A percentile compares a stretch with the other conserved stretches of the same genome.
phyloP scores from a whole-genome alignment of 1,140 invertebrate genomes.

The Drosophila novamexicana region DNA sequence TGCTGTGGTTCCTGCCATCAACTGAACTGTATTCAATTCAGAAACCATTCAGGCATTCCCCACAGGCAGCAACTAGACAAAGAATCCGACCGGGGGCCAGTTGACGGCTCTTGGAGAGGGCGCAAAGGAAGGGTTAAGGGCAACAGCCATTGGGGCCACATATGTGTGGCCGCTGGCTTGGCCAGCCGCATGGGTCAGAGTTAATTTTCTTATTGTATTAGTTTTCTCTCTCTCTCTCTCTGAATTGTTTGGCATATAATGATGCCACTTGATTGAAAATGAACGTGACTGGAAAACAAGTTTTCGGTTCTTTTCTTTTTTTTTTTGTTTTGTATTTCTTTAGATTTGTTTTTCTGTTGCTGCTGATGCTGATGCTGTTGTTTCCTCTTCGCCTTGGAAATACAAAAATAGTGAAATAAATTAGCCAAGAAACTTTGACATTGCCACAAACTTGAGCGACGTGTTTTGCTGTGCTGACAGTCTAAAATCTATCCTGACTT shows the following conservation, averaged over 20 bases:
- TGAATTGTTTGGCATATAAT: slow-evolving; percentile 74
- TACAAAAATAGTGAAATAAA: slow-evolving; percentile 65
- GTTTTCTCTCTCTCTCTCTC: slow-evolving; percentile 31
- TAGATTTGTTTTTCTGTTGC: slow-evolving; percentile 27
- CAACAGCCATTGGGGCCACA: slow-evolving; percentile 19
- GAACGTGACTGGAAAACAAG: slow-evolving; percentile 82
- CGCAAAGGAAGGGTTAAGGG: slow-evolving; percentile 34
- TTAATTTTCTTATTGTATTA: slow-evolving; percentile 79
- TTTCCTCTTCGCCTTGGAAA: slow-evolving; percentile 29
- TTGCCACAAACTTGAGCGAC: slow-evolving; percentile 56
- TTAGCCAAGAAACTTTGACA: slow-evolving; percentile 69
- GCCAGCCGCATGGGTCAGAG: slow-evolving; percentile 34
- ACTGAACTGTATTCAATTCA: slow-evolving; percentile 24
- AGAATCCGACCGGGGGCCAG: slow-evolving; percentile 46
- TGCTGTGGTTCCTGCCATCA: slow-evolving; percentile 51
- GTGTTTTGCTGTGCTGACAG: slow-evolving; percentile 63
- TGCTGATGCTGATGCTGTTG: slow-evolving; percentile 13
- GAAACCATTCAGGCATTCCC: slow-evolving; percentile 12
- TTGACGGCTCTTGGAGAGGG: slow-evolving; percentile 10
- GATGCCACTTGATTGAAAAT: slow-evolving; percentile 81
- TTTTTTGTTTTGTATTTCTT: slow-evolving; percentile 27
- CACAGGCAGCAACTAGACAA: slow-evolving; percentile 30
- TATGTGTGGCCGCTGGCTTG: slow-evolving; percentile 20
- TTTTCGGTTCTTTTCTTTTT: slow-evolving; percentile 60
- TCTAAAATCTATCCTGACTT: not conserved